Base-by-base conservation (phyloP, 2,888 invertebrate species). In the Standfussiana lucernea region DNA sequence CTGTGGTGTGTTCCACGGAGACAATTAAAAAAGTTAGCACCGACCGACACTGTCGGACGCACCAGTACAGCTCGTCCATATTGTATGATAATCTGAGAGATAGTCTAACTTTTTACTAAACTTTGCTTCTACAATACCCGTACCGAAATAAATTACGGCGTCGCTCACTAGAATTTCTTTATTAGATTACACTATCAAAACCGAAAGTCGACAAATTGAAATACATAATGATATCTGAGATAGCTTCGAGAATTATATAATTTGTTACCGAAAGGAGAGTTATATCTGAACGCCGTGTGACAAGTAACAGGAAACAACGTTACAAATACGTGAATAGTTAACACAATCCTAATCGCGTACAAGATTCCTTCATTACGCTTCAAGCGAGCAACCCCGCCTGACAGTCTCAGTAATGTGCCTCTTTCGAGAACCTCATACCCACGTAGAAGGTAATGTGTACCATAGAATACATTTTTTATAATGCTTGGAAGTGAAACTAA, bases 1-100 rank as follows among this genome's bases (percentile, higher is more conserved):
- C 59, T 32, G 77, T 40, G 73, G 67, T 61, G 42, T 73, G 77
- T 56, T 78, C 80, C 73, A 65, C 76, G 77, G 85, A 85, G 84
- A 86, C 86, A 84, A 85, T 89, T 84, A 86, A 85, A 85, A 88
- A 88, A 84, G 86, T 89, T 85, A 82, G 76, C 72, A 61, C 42
- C 74, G 64, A 77, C 70, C 77, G 81, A 70, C 82, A 82, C 72
- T 81, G 71, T 74, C 71, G 67, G 79, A 83, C 66, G 40, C 73
- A 78, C 70, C 75, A 76, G 84, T 79, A 79, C 80, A 68, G 50
- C 79, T 89, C 77, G 83, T 89, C 76, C 84, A 89, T 89, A 88
- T 89, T 89, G 86, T 89, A 91, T 89, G 89, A 85, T 89, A 89
- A 89, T 90, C 85, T 74, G 77, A 76, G 85, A 86, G 86, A 89